Evolutionary conservation across 37 sponge, comb jelly and placozoan genomes (phyloP), one percentile per base, ranked within the genome.

Genomic region (Cliona cf. orientalis): DNA sequence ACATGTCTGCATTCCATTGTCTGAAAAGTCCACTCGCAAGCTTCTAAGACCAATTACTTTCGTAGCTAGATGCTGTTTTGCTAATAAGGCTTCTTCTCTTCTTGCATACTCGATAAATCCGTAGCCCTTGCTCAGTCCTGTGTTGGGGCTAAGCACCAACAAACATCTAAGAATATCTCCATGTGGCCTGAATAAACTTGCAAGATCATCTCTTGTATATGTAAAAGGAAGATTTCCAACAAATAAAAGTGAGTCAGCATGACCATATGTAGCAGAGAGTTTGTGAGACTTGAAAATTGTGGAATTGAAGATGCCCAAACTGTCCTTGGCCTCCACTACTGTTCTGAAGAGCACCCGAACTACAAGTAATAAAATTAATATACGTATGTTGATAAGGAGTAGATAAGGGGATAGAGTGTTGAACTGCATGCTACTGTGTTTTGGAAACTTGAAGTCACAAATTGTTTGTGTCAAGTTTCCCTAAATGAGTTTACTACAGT

Each of bases 1-100:
- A 37, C 42, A 62, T 19, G 71, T 71, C 44, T 84, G 81, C 89
- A 93, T 79, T 0, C 82, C 75, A 43, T 83, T 62, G 58, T 93
- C 93, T 0, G 84, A 62, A 67, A 88, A 93, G 72, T 93, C 93
- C 40, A 93, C 93, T 40, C 93, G 41, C 33, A 93, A 58, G 31
- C 80, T 84, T 1, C 93, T 77, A 38, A 43, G 65, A 5, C 89
- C 89, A 3, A 93, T 60, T 0, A 58, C 67, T 58, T 81, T 84
- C 14, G 88, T 85, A 26, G 89, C 93, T 74, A 88, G 55, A 6
- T 43, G 33, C 42, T 80, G 81, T 56, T 93, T 93, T 0, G 93
- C 93, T 39, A 25, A 25, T 21, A 79, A 37, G 1, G 93, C 93
- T 40, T 93, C 81, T 25, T 85, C 81, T 25, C 80, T 72, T 7